A percentile compares a stretch with the other conserved stretches of the same genome.
These are phyloP conservation scores for Bombus consobrinus DNA, from an alignment of 1,140 invertebrate genomes.

Conservation along the genomic window DNA sequence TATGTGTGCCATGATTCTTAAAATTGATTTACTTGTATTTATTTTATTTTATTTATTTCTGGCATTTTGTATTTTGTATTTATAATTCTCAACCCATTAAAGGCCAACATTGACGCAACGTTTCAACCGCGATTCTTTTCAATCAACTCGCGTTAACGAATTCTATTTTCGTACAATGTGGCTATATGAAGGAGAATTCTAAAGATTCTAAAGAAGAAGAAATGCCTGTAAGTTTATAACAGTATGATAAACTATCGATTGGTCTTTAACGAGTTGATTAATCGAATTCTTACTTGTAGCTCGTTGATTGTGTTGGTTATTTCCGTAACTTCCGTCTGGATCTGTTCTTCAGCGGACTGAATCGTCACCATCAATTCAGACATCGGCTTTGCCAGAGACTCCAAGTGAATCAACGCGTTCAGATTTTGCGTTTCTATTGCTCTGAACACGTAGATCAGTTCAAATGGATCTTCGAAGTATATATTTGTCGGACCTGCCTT, in stretches of 20 bases:
- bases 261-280: background rate
- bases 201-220: too few relatives aligned
- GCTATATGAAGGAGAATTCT: too few relatives aligned
- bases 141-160: background rate
- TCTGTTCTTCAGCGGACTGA: constrained; percentile 71
- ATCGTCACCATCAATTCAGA: constrained; percentile 83
- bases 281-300: constrained; percentile 70
- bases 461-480: constrained; percentile 84
- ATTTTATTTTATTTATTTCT: too few relatives aligned
- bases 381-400: constrained; percentile 84
- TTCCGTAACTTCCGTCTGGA: constrained; percentile 74
- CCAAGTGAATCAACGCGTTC: constrained; percentile 85
- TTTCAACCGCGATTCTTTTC: too few relatives aligned
- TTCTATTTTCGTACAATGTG: background rate
- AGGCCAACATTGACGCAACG: background rate
- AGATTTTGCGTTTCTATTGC: constrained; percentile 86
- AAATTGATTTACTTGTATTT: background rate
- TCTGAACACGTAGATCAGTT: constrained; percentile 84
- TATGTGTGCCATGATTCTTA: background rate
- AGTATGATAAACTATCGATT: too few relatives aligned
- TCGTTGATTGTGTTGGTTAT: constrained; percentile 74
- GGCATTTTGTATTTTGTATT: background rate
- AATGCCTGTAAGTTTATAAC: too few relatives aligned
- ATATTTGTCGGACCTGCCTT: constrained; percentile 80
- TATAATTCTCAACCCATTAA: background rate